Conservation (phyloP, 1,140 invertebrate genomes). For the Piezodorus guildinii region DNA sequence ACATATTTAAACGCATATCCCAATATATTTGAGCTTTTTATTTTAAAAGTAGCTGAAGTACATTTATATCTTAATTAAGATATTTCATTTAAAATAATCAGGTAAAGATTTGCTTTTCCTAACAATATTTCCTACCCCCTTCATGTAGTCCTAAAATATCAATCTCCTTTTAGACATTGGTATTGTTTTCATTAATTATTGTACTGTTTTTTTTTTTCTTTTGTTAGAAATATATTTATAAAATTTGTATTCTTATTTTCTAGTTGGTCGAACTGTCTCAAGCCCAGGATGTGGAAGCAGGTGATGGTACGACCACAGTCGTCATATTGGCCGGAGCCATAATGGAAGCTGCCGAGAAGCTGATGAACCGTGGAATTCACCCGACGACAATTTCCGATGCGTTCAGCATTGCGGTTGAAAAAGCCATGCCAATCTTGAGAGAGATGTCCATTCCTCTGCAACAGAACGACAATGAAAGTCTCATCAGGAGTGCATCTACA, state of each 20-base stretch:
- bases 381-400: slow-evolving; percentile 94
- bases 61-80: no score
- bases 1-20: no score
- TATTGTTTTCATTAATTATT: no score
- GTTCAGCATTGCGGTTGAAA: slow-evolving; percentile 79
- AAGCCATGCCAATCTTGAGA: slow-evolving; percentile 76
- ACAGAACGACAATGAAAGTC: slow-evolving; percentile 71
- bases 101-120: no score
- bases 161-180: no score
- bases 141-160: no score
- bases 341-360: slow-evolving; percentile 85
- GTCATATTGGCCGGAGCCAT: slow-evolving; percentile 92
- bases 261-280: slow-evolving; percentile 94
- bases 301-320: slow-evolving; percentile 97
- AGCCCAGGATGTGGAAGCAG: slow-evolving; percentile 97
- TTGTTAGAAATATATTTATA: not conserved
- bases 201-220: not conserved
- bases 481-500: slow-evolving; percentile 91
- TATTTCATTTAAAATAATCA: no score
- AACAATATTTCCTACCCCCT: no score
- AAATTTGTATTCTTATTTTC: not conserved
- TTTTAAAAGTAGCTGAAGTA: no score
- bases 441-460: slow-evolving; percentile 80
- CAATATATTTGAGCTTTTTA: no score
- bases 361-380: slow-evolving; percentile 90